Evolutionary conservation across 2,113 vertebrate genomes (phyloP).

Genomic region (Loxodonta africana): DNA sequence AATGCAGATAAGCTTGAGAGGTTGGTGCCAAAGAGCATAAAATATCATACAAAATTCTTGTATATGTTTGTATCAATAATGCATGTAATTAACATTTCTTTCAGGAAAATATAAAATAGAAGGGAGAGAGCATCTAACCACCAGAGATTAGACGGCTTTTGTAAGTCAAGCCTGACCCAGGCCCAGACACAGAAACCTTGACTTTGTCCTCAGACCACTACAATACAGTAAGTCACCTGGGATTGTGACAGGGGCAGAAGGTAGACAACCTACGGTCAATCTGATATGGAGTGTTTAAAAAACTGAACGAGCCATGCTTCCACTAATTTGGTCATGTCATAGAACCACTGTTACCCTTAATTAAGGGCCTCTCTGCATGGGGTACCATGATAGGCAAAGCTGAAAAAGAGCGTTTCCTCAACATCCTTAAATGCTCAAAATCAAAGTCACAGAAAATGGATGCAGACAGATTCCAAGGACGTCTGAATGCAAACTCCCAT

Average conservation of each 20-base stretch:
- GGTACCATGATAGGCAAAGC: not conserved
- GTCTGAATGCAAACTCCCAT: constrained; percentile 35
- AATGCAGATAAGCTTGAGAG: constrained; percentile 16
- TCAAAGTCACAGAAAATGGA: constrained; percentile 63
- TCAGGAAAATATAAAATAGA: constrained; percentile 55
- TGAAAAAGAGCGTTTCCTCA: not conserved
- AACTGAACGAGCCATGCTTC: constrained; percentile 36
- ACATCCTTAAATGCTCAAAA: constrained; percentile 28
- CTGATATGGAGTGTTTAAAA: constrained; percentile 36
- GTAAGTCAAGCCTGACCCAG: not conserved
- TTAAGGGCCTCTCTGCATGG: constrained; percentile 27
- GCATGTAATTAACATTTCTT: not conserved
- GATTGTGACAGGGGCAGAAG: constrained; percentile 23
- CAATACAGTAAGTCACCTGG: constrained; percentile 10
- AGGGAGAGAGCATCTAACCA: not conserved
- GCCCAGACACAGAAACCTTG: not conserved
- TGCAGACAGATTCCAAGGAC: constrained; percentile 61
- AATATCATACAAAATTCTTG: constrained; percentile 7
- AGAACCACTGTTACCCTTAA: constrained; percentile 42
- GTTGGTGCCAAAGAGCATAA: not conserved
- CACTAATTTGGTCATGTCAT: constrained; percentile 52
- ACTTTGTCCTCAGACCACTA: not conserved
- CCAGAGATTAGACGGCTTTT: not conserved
- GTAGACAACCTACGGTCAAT: not conserved
- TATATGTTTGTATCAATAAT: not conserved